Evolutionary conservation across 2,888 invertebrate genomes (phyloP).

Genomic region (Hirudinaria manillensis): DNA sequence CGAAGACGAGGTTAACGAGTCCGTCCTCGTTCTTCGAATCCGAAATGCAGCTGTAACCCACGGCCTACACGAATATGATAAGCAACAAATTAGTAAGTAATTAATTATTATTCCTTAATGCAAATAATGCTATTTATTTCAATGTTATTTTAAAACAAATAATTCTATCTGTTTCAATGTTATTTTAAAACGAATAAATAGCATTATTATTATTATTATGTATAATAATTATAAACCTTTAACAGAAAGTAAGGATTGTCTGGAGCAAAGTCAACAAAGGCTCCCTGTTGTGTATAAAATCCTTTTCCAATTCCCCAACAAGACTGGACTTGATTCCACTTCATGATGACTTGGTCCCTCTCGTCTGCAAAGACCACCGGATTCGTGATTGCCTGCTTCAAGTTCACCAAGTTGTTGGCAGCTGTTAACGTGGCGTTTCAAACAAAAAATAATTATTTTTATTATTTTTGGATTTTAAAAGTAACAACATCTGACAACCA

Average conservation of each 20-base stretch:
- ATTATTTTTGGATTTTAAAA: too few species aligned
- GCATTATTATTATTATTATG: background rate
- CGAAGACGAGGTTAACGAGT: slow-evolving; percentile 75
- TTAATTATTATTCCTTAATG: background rate
- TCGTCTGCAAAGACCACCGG: slow-evolving; percentile 80
- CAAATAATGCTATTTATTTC: background rate
- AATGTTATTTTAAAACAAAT: background rate
- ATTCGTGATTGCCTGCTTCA: slow-evolving; percentile 52
- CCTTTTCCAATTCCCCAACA: slow-evolving; percentile 64
- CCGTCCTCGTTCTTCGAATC: slow-evolving; percentile 84
- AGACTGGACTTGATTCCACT: slow-evolving; percentile 84
- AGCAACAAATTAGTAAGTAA: background rate
- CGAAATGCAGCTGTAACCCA: slow-evolving; percentile 83
- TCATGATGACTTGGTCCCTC: slow-evolving; percentile 81
- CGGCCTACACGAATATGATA: slow-evolving; percentile 59
- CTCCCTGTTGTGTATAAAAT: slow-evolving; percentile 61
- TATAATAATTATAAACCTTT: slow-evolving; percentile 58
- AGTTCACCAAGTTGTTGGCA: slow-evolving; percentile 29
- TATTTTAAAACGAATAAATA: background rate
- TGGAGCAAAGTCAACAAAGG: slow-evolving; percentile 74
- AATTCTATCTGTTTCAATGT: background rate
- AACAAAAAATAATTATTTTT: slow-evolving; percentile 4
- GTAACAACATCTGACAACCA: too few species aligned
- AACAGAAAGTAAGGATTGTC: slow-evolving; percentile 87
- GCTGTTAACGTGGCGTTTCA: background rate